phyloP scores from a whole-genome alignment of 1,140 invertebrate species.

The Lamellibrachia luymesi region DNA sequence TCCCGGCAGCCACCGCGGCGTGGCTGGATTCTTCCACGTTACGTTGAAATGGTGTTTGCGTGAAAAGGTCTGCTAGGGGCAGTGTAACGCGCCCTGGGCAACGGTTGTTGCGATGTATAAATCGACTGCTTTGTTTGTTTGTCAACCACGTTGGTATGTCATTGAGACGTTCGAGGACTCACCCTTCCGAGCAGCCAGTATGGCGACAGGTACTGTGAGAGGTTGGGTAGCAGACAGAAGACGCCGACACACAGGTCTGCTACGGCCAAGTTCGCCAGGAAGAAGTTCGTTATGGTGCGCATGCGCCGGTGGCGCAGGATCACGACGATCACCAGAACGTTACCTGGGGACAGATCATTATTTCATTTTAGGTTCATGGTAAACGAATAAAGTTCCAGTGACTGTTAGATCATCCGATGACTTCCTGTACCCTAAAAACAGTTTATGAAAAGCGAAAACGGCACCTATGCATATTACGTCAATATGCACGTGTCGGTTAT shows the following conservation, averaged over 20 bases:
- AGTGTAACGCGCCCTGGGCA: too few species aligned
- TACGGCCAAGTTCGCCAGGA: conserved; percentile 52
- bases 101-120: too few species aligned
- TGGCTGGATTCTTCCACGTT: too few species aligned
- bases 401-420: neutral
- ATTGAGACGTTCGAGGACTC: neutral
- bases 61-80: too few species aligned
- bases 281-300: conserved; percentile 52
- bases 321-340: conserved; percentile 51
- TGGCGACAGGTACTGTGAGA: conserved; percentile 25
- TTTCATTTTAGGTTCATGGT: neutral
- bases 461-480: neutral
- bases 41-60: too few species aligned
- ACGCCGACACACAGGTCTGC: conserved; percentile 51
- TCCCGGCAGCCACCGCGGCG: too few species aligned
- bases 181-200: conserved; percentile 26
- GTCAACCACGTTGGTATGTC: neutral
- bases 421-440: neutral
- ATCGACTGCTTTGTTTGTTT: too few species aligned
- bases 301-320: conserved; percentile 45
- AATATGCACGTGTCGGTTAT: neutral
- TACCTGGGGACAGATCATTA: conserved; percentile 38
- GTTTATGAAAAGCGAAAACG: neutral
- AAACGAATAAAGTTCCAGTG: neutral
- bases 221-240: conserved; percentile 48